These are phyloP conservation scores for Thunnus thynnus DNA, from an alignment of 2,113 vertebrate species.

Conservation along the genomic window DNA sequence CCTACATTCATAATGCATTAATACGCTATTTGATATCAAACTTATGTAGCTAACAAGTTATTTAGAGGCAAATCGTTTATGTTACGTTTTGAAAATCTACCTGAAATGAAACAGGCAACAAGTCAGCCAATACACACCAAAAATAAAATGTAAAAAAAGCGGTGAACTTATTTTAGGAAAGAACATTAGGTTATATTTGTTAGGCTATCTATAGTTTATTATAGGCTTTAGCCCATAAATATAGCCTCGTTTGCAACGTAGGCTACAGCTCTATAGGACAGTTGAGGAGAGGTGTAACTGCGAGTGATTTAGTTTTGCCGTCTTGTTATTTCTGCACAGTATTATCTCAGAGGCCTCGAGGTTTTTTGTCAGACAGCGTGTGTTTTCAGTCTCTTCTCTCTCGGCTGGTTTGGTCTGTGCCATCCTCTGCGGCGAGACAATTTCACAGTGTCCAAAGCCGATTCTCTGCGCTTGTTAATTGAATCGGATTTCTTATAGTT, in stretches of 20 bases:
- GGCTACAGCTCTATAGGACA: too few relatives aligned
- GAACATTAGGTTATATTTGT: neutral
- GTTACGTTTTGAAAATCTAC: too few relatives aligned
- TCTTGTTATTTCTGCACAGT: neutral
- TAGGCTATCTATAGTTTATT: too few relatives aligned
- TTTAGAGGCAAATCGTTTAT: too few relatives aligned
- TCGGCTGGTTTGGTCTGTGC: constrained; percentile 33
- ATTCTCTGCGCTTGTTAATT: constrained; percentile 87
- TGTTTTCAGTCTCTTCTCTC: neutral
- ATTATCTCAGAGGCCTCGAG: neutral
- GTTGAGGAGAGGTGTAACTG: too few relatives aligned
- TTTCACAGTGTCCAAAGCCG: constrained; percentile 85
- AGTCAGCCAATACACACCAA: neutral
- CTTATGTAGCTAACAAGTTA: too few relatives aligned
- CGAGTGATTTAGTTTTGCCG: neutral
- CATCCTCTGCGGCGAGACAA: constrained; percentile 68
- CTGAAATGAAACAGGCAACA: neutral
- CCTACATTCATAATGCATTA: too few relatives aligned
- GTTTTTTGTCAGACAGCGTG: neutral
- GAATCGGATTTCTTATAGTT: constrained; percentile 89
- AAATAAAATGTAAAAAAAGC: too few relatives aligned
- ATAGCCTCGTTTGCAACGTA: too few relatives aligned
- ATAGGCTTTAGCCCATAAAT: too few relatives aligned
- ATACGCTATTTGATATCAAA: too few relatives aligned
- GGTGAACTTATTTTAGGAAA: neutral